phyloP scores from a whole-genome alignment of 2,113 vertebrate species.

The Nyctereutes procyonoides region DNA sequence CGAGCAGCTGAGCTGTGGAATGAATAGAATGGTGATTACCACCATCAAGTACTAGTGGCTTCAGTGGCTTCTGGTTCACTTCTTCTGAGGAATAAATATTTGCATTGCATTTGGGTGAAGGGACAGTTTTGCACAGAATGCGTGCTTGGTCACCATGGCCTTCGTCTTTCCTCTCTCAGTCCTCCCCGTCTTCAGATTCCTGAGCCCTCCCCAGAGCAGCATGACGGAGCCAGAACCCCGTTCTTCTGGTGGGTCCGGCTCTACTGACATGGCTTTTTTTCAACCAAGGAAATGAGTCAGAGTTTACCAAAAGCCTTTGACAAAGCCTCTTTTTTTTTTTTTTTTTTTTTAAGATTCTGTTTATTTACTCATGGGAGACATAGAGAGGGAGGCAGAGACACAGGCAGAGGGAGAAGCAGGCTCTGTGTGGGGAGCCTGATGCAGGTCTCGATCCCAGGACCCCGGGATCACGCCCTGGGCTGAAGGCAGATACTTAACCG shows the following conservation, averaged over 20 bases:
- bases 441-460: no score
- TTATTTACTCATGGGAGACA: no score
- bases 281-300: background rate
- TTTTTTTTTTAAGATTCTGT: background rate
- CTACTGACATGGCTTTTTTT: background rate
- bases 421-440: no score
- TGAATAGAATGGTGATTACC: background rate
- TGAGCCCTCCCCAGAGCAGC: background rate
- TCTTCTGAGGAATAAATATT: background rate
- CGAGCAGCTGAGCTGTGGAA: background rate
- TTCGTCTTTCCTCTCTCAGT: accelerated
- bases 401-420: no score
- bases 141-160: accelerated
- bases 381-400: no score
- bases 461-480: no score
- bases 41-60: background rate
- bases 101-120: background rate
- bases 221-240: accelerated
- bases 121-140: background rate
- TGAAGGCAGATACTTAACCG: no score
- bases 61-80: background rate
- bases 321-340: background rate
- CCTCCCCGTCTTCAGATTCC: accelerated
- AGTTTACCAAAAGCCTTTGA: background rate
- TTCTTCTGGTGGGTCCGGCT: background rate